Evolutionary conservation across 2,888 invertebrate species (phyloP).

Genomic region (Drosophila nigricruria): DNA sequence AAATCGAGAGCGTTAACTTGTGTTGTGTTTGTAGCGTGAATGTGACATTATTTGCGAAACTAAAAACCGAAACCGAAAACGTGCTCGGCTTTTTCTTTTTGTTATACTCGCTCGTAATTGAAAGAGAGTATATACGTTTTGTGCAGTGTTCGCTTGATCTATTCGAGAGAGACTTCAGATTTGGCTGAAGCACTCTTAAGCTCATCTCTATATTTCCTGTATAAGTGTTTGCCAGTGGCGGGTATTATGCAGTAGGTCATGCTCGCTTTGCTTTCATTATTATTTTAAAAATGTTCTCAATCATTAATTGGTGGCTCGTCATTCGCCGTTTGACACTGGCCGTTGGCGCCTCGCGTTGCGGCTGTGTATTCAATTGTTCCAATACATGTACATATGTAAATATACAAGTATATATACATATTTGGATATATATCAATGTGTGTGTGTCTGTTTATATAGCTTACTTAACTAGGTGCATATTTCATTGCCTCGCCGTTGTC

Average conservation of each 20-base stretch:
- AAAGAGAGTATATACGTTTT: neutral
- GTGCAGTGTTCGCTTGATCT: neutral
- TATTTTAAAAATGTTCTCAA: conserved; percentile 43
- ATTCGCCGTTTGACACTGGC: conserved; percentile 47
- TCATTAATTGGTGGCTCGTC: conserved; percentile 62
- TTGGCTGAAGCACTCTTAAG: too few species aligned
- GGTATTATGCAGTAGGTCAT: neutral
- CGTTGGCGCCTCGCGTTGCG: conserved; percentile 54
- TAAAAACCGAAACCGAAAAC: conserved; percentile 27
- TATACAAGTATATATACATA: conserved; percentile 21
- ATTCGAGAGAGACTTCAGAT: neutral
- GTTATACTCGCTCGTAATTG: neutral
- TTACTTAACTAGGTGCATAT: conserved; percentile 28
- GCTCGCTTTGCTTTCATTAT: conserved; percentile 13
- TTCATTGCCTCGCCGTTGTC: conserved; percentile 40
- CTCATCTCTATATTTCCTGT: neutral
- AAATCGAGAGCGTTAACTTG: conserved; percentile 62
- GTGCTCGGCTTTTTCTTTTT: conserved; percentile 28
- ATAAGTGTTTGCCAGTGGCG: neutral
- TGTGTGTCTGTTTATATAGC: conserved; percentile 2
- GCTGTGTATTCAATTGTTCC: conserved; percentile 25
- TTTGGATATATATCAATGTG: neutral
- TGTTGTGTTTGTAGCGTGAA: conserved; percentile 44
- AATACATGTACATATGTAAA: conserved; percentile 22
- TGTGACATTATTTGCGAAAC: conserved; percentile 48